phyloP scores from a whole-genome alignment of 2,888 invertebrate genomes.

The Belgica antarctica region DNA sequence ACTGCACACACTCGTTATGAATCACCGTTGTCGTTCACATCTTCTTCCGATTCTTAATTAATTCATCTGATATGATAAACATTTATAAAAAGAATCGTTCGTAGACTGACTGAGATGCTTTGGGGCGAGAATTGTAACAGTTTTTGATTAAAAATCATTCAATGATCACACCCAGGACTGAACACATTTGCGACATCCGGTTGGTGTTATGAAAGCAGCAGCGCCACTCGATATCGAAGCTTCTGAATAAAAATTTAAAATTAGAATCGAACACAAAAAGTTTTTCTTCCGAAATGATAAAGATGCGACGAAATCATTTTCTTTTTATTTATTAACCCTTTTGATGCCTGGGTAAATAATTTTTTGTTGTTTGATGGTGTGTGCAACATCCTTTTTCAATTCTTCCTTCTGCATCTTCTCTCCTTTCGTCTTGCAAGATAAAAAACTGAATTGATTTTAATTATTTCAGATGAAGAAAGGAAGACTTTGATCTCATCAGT shows the following conservation, averaged over 20 bases:
- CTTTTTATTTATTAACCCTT: conserved; percentile 34
- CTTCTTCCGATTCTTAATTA: conserved; percentile 40
- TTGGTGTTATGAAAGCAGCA: conserved; percentile 13
- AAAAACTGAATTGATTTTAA: conserved; percentile 38
- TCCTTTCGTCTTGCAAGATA: conserved; percentile 2
- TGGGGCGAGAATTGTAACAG: neutral
- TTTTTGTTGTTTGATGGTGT: conserved; percentile 20
- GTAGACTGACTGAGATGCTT: neutral
- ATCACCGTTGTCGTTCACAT: conserved; percentile 19
- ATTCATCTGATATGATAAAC: conserved; percentile 8
- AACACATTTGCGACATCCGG: conserved; percentile 43
- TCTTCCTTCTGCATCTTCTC: neutral
- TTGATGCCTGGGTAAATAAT: conserved; percentile 33
- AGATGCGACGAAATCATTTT: conserved; percentile 42
- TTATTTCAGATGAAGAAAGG: conserved; percentile 24
- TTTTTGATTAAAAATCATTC: no score
- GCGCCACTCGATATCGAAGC: conserved; percentile 15
- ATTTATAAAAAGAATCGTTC: conserved; percentile 10
- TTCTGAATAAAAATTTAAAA: conserved; percentile 33
- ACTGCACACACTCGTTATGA: neutral
- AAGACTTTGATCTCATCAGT: conserved; percentile 30
- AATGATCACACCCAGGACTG: neutral
- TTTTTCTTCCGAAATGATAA: conserved; percentile 23
- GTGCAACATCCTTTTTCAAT: conserved; percentile 43
- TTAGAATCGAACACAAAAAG: conserved; percentile 25